phyloP scores from a whole-genome alignment of 2,888 invertebrate genomes.

The Graphium colonna region DNA sequence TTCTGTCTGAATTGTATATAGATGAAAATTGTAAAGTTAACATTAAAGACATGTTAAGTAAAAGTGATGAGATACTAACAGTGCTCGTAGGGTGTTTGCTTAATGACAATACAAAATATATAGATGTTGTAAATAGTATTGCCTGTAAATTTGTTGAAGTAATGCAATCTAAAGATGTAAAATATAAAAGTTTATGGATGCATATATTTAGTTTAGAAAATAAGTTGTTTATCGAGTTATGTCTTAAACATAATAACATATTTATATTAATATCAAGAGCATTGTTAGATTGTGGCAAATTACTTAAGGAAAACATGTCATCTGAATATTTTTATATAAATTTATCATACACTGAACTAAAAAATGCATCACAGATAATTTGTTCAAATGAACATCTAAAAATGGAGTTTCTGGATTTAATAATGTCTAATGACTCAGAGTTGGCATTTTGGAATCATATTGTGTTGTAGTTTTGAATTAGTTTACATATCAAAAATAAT shows the following conservation, averaged over 20 bases:
- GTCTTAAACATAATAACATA: slow-evolving; percentile 48
- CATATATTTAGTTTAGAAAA: slow-evolving; percentile 47
- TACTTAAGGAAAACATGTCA: slow-evolving; percentile 55
- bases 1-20: slow-evolving; percentile 44
- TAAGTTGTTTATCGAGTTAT: slow-evolving; percentile 47
- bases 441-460: slow-evolving; percentile 62
- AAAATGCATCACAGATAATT: slow-evolving; percentile 59
- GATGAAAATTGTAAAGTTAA: slow-evolving; percentile 37
- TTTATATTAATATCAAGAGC: slow-evolving; percentile 52
- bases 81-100: slow-evolving; percentile 52
- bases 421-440: slow-evolving; percentile 62
- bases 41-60: slow-evolving; percentile 41
- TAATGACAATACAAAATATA: slow-evolving; percentile 41
- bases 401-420: slow-evolving; percentile 58
- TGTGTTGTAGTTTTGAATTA: not conserved
- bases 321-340: slow-evolving; percentile 66
- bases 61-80: slow-evolving; percentile 47
- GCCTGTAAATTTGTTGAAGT: slow-evolving; percentile 39
- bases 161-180: slow-evolving; percentile 41
- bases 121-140: slow-evolving; percentile 37
- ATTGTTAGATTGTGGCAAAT: slow-evolving; percentile 60
- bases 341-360: slow-evolving; percentile 73
- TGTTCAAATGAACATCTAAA: slow-evolving; percentile 55
- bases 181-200: slow-evolving; percentile 55
- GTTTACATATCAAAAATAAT: not conserved